Conservation (phyloP, 2,888 invertebrate genomes). For the Crioceris asparagi region DNA sequence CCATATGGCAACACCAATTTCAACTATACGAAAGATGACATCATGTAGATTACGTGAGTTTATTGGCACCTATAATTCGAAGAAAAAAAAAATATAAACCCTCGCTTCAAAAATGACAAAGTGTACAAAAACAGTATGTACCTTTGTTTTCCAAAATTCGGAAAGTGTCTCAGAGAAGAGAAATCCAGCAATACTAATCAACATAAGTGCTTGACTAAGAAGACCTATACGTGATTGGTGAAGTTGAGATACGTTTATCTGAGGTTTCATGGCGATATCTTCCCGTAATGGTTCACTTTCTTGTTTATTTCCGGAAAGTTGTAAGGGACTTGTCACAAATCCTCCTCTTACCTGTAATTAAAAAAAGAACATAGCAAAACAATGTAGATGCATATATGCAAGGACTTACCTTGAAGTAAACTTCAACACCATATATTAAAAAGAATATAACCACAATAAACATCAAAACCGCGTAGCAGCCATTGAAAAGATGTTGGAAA, state of each 20-base stretch:
- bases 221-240: conserved; percentile 85
- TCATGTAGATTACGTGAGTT: conserved; percentile 89
- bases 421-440: conserved; percentile 88
- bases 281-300: conserved; percentile 29
- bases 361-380: not conserved
- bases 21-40: conserved; percentile 79
- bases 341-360: conserved; percentile 64
- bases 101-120: too few species aligned
- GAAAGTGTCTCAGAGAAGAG: conserved; percentile 83
- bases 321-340: conserved; percentile 51
- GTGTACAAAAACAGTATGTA: too few species aligned
- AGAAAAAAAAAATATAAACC: not conserved
- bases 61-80: conserved; percentile 47
- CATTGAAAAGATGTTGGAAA: conserved; percentile 82
- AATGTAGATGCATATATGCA: not conserved
- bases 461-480: conserved; percentile 82
- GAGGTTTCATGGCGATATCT: conserved; percentile 25
- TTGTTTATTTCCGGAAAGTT: conserved; percentile 23
- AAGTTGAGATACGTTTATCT: conserved; percentile 73
- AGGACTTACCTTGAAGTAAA: conserved; percentile 73
- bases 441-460: conserved; percentile 87
- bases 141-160: conserved; percentile 88
- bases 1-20: conserved; percentile 90
- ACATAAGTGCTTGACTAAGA: conserved; percentile 82
- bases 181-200: conserved; percentile 80